Evolutionary conservation across 30 jellyfish, hydroid and myxozoan species (phyloP).

Genomic region (Pelagia noctiluca): DNA sequence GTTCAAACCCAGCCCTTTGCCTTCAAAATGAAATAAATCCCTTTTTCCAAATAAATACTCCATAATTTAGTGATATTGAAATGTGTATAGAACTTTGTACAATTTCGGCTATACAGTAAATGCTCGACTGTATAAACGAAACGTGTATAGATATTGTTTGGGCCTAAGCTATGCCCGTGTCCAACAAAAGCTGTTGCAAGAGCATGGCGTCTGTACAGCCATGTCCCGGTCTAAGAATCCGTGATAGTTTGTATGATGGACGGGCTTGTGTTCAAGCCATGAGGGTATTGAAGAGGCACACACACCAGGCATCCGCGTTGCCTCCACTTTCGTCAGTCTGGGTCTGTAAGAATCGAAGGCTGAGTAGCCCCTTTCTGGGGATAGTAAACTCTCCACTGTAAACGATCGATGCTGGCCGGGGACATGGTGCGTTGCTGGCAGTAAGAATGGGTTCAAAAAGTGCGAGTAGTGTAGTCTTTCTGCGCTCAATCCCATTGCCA

Average conservation of each 20-base stretch:
- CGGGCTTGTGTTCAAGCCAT: conserved; percentile 72
- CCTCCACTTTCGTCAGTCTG: conserved; percentile 32
- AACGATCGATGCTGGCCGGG: conserved; percentile 68
- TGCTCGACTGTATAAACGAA: not conserved
- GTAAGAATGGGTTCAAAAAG: conserved; percentile 63
- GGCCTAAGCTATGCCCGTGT: conserved; percentile 57
- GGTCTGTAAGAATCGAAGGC: conserved; percentile 65
- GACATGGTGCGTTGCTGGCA: conserved; percentile 46
- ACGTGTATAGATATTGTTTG: not conserved
- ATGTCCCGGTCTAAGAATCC: conserved; percentile 42
- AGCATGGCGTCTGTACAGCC: conserved; percentile 62
- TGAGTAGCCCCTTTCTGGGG: conserved; percentile 80
- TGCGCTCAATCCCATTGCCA: conserved; percentile 73
- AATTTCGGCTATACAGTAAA: not conserved
- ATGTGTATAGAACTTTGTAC: not conserved
- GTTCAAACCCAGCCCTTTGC: not conserved
- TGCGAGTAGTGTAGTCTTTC: conserved; percentile 78
- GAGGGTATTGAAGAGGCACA: conserved; percentile 51
- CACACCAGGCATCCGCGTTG: conserved; percentile 60
- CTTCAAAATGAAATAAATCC: not conserved
- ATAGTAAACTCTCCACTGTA: conserved; percentile 79
- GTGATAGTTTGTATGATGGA: conserved; percentile 25
- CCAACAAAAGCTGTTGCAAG: conserved; percentile 75
- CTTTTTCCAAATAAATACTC: conserved; percentile 12
- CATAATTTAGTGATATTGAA: not conserved